These are phyloP conservation scores for Bos javanicus DNA, from an alignment of 2,113 vertebrate genomes.

Conservation along the genomic window DNA sequence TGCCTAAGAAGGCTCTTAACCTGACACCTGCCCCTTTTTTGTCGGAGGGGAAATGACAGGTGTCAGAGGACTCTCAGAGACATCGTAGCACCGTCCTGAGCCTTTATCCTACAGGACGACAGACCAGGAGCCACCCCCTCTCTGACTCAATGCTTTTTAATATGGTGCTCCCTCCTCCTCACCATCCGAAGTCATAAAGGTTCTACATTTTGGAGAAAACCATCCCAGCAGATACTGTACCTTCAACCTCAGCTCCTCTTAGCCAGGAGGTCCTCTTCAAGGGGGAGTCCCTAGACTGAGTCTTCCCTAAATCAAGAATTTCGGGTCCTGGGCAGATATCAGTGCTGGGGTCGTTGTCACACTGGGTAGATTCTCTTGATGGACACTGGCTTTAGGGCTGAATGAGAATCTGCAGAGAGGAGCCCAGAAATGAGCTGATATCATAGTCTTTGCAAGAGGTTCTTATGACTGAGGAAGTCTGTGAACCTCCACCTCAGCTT, in stretches of 20 bases:
- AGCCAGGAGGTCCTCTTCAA: background rate
- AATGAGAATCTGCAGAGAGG: background rate
- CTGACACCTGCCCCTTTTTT: background rate
- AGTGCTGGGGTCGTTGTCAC: background rate
- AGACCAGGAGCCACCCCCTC: background rate
- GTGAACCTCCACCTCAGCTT: background rate
- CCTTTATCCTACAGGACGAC: background rate
- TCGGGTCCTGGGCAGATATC: background rate
- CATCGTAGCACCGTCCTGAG: rapidly evolving
- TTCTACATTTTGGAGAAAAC: background rate
- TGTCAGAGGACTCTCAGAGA: background rate
- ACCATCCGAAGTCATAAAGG: background rate
- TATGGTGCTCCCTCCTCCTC: background rate
- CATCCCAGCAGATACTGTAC: background rate
- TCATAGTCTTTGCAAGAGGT: background rate
- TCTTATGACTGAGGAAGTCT: background rate
- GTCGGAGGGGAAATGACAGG: background rate
- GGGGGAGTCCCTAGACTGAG: background rate
- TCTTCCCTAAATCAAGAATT: background rate
- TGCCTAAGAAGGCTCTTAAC: background rate
- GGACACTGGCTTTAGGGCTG: background rate
- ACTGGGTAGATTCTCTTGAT: background rate
- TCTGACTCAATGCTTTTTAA: background rate
- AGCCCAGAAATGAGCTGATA: background rate
- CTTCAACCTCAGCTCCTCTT: background rate